Evolutionary conservation across 2,797 vertebrate species (phyloP).

Genomic region (Avahi laniger): DNA sequence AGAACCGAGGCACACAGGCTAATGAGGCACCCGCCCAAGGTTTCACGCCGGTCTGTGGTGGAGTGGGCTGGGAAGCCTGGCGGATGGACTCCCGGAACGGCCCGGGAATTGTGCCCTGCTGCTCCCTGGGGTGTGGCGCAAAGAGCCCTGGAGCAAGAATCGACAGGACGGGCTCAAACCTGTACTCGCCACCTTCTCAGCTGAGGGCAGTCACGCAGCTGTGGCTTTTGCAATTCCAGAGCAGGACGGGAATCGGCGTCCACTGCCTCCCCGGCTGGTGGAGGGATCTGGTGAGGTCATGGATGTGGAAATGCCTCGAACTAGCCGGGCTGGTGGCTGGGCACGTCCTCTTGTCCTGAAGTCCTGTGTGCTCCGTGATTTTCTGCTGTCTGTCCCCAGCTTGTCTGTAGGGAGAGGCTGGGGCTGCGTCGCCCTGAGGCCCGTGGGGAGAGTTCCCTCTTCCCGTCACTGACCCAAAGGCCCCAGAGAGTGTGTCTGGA

Average conservation of each 20-base stretch:
- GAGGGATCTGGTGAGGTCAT: background rate
- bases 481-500: background rate
- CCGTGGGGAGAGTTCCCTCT: background rate
- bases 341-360: fast-evolving
- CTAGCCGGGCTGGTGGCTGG: background rate
- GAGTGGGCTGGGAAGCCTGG: too few species aligned
- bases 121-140: background rate
- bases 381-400: background rate
- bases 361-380: fast-evolving
- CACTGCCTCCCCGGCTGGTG: background rate
- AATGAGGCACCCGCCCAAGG: fast-evolving
- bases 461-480: fast-evolving
- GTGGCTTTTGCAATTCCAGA: background rate
- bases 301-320: fast-evolving
- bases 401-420: background rate
- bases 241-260: fast-evolving
- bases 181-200: fast-evolving
- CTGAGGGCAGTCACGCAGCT: background rate
- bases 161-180: background rate
- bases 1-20: fast-evolving
- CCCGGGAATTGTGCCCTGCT: fast-evolving
- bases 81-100: fast-evolving
- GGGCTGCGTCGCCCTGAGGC: background rate
- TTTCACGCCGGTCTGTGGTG: fast-evolving
- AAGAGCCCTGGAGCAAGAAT: background rate